Conservation (phyloP, 2,797 vertebrate species). For the Rhabdomys pumilio region DNA sequence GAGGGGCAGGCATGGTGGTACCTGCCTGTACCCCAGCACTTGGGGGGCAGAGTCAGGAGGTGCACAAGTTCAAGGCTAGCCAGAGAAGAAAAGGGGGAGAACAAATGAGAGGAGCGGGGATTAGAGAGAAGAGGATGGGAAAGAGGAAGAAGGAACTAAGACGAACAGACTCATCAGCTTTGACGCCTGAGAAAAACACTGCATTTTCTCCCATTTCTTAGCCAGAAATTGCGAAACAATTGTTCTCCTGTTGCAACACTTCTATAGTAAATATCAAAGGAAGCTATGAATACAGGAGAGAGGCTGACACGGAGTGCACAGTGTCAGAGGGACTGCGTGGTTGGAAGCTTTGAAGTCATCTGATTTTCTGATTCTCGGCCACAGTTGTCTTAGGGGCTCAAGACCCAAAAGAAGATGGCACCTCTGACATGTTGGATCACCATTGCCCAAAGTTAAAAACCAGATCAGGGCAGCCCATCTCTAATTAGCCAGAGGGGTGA, state of each 20-base stretch:
- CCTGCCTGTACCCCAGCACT: background rate
- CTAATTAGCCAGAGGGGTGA: constrained; percentile 26
- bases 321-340: background rate
- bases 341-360: background rate
- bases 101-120: background rate
- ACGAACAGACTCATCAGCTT: background rate
- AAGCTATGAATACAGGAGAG: constrained; percentile 17
- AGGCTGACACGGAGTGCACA: background rate
- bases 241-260: constrained; percentile 17
- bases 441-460: constrained; percentile 24
- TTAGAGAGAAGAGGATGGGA: background rate
- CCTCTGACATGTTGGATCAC: background rate
- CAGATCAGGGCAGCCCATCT: background rate
- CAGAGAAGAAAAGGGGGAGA: background rate
- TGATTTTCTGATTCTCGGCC: constrained; percentile 16
- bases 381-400: background rate
- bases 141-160: background rate
- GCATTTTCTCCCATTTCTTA: constrained; percentile 55
- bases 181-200: constrained; percentile 18
- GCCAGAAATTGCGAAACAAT: constrained; percentile 42
- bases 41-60: background rate
- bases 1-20: background rate
- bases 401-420: constrained; percentile 32
- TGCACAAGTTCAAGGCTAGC: background rate
- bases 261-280: constrained; percentile 27